Base-by-base conservation (phyloP, 53 echinoderm and acorn worm species). In the Patiria pectinifera region DNA sequence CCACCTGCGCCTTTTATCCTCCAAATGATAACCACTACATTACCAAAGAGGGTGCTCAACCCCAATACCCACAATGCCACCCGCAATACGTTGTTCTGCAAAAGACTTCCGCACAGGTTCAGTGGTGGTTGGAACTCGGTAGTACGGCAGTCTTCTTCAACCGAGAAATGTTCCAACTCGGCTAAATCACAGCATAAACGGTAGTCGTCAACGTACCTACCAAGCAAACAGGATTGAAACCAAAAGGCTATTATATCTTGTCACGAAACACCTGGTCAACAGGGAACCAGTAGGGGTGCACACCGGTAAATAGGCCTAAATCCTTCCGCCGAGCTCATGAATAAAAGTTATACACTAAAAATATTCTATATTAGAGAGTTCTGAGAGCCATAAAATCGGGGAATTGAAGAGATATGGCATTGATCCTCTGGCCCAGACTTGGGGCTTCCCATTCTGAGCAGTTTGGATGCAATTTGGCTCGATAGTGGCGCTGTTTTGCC, bases 11-110 rank as follows among this genome's bases (percentile, higher is more conserved):
- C 60, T 23, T 53, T 66, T 0, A 84, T 23, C 59, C 93, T 18
- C 84, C 75, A 74, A 53, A 91, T 47, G 23, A 90, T 59, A 12
- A 78, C 93, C 47, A 91, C 83, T 19, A 83, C 77, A 69, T 91
- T 91, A 16, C 92, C 92, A 13, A 85, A 13, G 79, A 92, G 82
- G 79, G 92, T 85, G 25, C 92, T 92, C 44, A 85, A 19, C 8
- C 92, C 92, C 11, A 92, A 23, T 21, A 85, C 44, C 92, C 92
- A 92, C 78, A 92, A 23, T 21, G 62, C 84, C 21, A 85, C 63
- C 6, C 92, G 59, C 63, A 92, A 84, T 12, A 63, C 1, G 45
- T 76, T 5, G 46, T 60, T 92, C 4, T 72, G 83, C 83, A 91
- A 66, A 13, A 91, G 83, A 74, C 91, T 91, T 14, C 91, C 91